phyloP scores from a whole-genome alignment of 2,888 invertebrate species.

The Drosophila acutilabella region DNA sequence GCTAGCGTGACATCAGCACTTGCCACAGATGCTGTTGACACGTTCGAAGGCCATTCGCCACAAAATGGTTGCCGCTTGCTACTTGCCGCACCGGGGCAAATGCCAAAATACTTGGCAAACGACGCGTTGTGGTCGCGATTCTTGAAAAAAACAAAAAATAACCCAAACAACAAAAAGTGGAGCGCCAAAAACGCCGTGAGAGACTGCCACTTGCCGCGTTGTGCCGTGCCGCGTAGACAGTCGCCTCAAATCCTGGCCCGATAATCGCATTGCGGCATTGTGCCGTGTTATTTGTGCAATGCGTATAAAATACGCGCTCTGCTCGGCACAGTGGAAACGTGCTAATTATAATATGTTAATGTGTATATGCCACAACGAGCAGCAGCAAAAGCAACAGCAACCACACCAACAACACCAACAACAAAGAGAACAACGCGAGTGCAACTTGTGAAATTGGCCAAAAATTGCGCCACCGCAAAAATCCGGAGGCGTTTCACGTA shows the following conservation, averaged over 20 bases:
- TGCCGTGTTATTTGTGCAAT: conserved; percentile 55
- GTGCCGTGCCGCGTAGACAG: conserved; percentile 18
- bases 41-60: conserved; percentile 73
- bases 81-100: not conserved
- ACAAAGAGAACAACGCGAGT: conserved; percentile 31
- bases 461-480: conserved; percentile 55
- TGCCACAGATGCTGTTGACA: conserved; percentile 77
- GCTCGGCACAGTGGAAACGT: conserved; percentile 56
- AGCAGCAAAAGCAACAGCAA: not conserved
- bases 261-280: conserved; percentile 61
- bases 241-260: conserved; percentile 50
- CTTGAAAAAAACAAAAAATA: conserved; percentile 29
- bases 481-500: conserved; percentile 39
- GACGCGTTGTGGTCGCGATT: conserved; percentile 60
- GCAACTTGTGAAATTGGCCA: conserved; percentile 71
- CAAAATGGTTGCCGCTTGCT: conserved; percentile 30
- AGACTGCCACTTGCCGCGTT: conserved; percentile 22
- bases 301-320: conserved; percentile 59
- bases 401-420: conserved; percentile 1
- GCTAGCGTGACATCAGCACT: conserved; percentile 66
- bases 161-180: conserved; percentile 32
- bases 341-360: conserved; percentile 74
- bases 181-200: conserved; percentile 55
- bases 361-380: conserved; percentile 33
- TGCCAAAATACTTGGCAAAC: conserved; percentile 58